Base-by-base conservation (phyloP, 37 sponge, comb jelly and placozoan species). In the Petrosia ficiformis region DNA sequence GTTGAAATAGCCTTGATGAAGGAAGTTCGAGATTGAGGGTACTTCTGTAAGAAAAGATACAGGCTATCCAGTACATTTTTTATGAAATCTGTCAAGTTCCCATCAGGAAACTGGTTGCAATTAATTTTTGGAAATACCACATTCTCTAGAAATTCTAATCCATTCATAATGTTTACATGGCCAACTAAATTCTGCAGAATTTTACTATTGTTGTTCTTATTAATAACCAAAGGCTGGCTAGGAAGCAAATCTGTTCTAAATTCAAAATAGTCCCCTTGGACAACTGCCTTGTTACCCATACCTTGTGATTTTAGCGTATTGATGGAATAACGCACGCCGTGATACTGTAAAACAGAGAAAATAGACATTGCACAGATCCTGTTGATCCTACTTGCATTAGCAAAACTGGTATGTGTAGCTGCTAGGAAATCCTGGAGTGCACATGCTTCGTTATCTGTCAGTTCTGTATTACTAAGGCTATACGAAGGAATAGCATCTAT, bases 71-170 rank as follows among this genome's bases (percentile, higher is more conserved):
- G 16, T 48, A 16, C 16, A 19, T 48, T 16, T 48, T 48, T 10
- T 16, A 48, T 10, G 10, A 48, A 16, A 48, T 48, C 54, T 48
- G 10, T 48, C 14, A 16, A 19, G 16, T 19, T 16, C 16, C 16
- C 14, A 19, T 48, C 54, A 48, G 54, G 16, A 48, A 19, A 48
- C 14, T 48, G 10, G 16, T 48, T 10, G 10, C 16, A 16, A 19
- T 48, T 10, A 10, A 48, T 16, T 19, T 48, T 48, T 19, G 54
- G 54, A 48, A 48, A 48, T 10, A 48, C 54, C 10, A 48, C 54
- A 19, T 65, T 41, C 37, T 22, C 24, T 19, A 74, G 39, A n/a
- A 83, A 64, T 3, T 81, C 66, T 1, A 71, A 29, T 8, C 61
- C 42, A 37, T 43, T 72, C 14, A 44, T 70, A n/a, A 60, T 28